Base-by-base conservation (phyloP, 2,888 invertebrate genomes). In the Epirrhoe alternata region DNA sequence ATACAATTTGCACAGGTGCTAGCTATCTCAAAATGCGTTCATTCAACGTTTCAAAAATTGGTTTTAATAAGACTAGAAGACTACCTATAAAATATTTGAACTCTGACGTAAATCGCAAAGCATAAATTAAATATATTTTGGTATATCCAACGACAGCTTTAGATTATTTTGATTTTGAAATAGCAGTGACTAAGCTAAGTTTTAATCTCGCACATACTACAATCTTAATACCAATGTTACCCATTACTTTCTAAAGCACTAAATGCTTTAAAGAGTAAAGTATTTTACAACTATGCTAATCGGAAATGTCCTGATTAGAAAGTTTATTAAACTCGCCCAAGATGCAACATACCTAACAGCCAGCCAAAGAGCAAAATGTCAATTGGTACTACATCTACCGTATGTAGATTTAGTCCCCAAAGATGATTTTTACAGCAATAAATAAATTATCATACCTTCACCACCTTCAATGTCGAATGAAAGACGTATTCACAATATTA, bases 61-160 rank as follows among this genome's bases (percentile, higher is more conserved):
- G 16, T 57, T 56, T 38, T 10, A 16, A 33, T 53, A 61, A 57
- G 52, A 38, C 35, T 45, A 33, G 49, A 61, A 57, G 52, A 38
- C 35, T 45, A 35, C 61, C 61, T 49, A 71, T 73, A 72, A 68
- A 74, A 74, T 78, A 74, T 76, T 77, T 75, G 70, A 75, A 73
- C 78, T 77, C 69, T 83, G 84, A 83, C 85, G 84, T 81, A 84
- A 80, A 77, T 81, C 77, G 77, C 72, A 74, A 74, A 74, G 77
- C 77, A 80, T 82, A 80, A 84, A 80, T 84, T 80, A 80, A 75
- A 75, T 76, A 78, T 78, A 79, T 82, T 81, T 80, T 74, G 74
- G 72, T 78, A 71, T 70, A 71, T 75, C 74, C 75, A 77, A 74
- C 73, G 74, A 74, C 70, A 69, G 69, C 73, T 77, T 74, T 70